A percentile compares a stretch with the other conserved stretches of the same genome.
These are phyloP conservation scores for Psilanteris sp. DNA, from an alignment of 1,140 invertebrate species.

Conservation along the genomic window DNA sequence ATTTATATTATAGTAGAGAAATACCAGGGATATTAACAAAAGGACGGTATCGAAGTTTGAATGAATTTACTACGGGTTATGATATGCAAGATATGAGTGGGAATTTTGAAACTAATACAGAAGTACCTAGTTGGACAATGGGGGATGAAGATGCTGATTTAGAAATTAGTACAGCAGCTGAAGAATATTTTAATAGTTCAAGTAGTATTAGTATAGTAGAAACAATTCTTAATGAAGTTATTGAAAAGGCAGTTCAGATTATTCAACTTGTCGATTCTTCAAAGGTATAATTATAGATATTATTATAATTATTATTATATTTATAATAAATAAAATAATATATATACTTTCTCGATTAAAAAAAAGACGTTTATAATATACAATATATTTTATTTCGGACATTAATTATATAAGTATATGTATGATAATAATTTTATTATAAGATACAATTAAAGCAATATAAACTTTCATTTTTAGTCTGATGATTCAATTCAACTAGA, in stretches of 20 bases:
- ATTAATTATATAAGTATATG: too few relatives aligned
- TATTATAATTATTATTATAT: too few relatives aligned
- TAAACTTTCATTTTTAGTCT: too few relatives aligned
- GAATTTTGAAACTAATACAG: constrained; percentile 72
- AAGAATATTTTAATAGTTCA: constrained; percentile 82
- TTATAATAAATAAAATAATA: too few relatives aligned
- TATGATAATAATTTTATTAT: too few relatives aligned
- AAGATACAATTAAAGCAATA: too few relatives aligned
- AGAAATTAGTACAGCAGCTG: constrained; percentile 82
- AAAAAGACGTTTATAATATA: too few relatives aligned
- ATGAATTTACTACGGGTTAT: constrained; percentile 72
- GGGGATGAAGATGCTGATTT: constrained; percentile 76
- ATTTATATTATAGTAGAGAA: constrained; percentile 59
- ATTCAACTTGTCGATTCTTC: constrained; percentile 69
- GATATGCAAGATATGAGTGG: constrained; percentile 71
- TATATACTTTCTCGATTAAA: too few relatives aligned
- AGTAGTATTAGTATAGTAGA: constrained; percentile 78
- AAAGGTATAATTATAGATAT: constrained; percentile 51
- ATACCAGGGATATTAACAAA: constrained; percentile 76
- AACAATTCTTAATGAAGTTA: constrained; percentile 81
- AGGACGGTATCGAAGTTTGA: constrained; percentile 75
- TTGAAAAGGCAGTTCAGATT: constrained; percentile 79
- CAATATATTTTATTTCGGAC: too few relatives aligned
- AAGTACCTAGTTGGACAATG: constrained; percentile 78
- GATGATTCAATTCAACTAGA: constrained; percentile 71